Percentiles rank a stretch among this genome's conserved stretches.
Evolutionary conservation across 2,888 invertebrate species (phyloP).

Genomic region (Diplazon laetatorius): DNA sequence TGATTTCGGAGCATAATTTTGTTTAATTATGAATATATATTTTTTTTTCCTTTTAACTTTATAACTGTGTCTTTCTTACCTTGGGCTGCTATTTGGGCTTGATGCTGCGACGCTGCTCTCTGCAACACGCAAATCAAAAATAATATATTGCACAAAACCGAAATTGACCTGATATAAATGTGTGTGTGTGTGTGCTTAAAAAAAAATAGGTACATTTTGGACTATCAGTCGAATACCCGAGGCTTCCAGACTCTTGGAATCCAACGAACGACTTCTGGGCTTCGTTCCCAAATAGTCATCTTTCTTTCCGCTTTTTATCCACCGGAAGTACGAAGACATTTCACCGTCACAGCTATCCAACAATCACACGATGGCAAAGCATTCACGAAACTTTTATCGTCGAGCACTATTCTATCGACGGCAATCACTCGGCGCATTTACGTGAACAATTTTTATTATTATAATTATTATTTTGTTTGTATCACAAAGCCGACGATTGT

Average conservation of each 20-base stretch:
- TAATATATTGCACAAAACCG: conserved; percentile 1
- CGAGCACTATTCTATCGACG: conserved; percentile 25
- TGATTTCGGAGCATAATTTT: no score
- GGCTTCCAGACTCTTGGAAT: conserved; percentile 88
- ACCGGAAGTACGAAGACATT: conserved; percentile 88
- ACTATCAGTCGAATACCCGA: conserved; percentile 87
- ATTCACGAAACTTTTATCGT: conserved; percentile 32
- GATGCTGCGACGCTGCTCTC: conserved; percentile 88
- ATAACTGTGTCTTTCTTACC: conserved; percentile 81
- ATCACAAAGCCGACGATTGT: neutral
- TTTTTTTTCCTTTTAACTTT: neutral
- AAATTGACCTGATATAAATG: no score
- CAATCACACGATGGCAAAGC: conserved; percentile 57
- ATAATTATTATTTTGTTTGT: conserved; percentile 1
- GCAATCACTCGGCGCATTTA: conserved; percentile 19
- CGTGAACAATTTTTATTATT: conserved; percentile 25
- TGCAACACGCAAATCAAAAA: conserved; percentile 84
- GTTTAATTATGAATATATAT: no score
- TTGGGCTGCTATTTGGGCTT: conserved; percentile 85
- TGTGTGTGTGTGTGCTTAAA: no score
- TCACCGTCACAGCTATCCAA: conserved; percentile 68
- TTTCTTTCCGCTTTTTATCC: conserved; percentile 87
- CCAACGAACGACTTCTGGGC: conserved; percentile 89
- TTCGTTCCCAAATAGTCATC: conserved; percentile 85
- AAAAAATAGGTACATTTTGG: conserved; percentile 82